Conservation (phyloP, 2,888 invertebrate species). For the Drosophila hamatofila region DNA sequence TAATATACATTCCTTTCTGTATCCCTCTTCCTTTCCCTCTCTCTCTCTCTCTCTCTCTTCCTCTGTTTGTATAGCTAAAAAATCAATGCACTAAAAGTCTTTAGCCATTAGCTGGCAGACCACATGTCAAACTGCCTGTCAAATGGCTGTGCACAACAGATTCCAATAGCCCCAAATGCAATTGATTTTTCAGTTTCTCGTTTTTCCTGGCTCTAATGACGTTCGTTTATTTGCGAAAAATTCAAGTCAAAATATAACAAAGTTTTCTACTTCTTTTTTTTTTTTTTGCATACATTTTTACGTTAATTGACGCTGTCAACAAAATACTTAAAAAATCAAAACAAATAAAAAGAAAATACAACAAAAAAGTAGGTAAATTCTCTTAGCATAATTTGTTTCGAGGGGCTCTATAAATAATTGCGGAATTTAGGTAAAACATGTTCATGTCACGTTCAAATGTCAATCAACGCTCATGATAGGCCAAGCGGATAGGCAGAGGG, state of each 20-base stretch:
- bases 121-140: slow-evolving; percentile 50
- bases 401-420: slow-evolving; percentile 69
- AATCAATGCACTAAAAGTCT: slow-evolving; percentile 29
- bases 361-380: slow-evolving; percentile 20
- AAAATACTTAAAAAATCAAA: slow-evolving; percentile 47
- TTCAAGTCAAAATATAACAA: slow-evolving; percentile 40
- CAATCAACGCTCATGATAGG: slow-evolving; percentile 57
- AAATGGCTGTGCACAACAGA: slow-evolving; percentile 21
- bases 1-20: background rate
- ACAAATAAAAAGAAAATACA: slow-evolving; percentile 19
- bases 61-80: background rate
- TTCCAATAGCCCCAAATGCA: slow-evolving; percentile 37
- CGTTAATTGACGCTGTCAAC: slow-evolving; percentile 76
- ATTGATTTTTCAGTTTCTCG: slow-evolving; percentile 54
- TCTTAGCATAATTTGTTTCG: slow-evolving; percentile 46
- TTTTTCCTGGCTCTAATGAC: slow-evolving; percentile 43
- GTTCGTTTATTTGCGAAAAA: slow-evolving; percentile 29
- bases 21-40: background rate
- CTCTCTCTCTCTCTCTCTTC: background rate
- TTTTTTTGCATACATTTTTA: slow-evolving; percentile 41
- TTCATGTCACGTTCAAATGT: slow-evolving; percentile 79
- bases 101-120: slow-evolving; percentile 33
- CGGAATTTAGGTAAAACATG: slow-evolving; percentile 80
- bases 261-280: slow-evolving; percentile 15
- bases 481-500: background rate